These are phyloP conservation scores for Protonibea diacanthus DNA, from an alignment of 2,797 vertebrate species.

Conservation along the genomic window DNA sequence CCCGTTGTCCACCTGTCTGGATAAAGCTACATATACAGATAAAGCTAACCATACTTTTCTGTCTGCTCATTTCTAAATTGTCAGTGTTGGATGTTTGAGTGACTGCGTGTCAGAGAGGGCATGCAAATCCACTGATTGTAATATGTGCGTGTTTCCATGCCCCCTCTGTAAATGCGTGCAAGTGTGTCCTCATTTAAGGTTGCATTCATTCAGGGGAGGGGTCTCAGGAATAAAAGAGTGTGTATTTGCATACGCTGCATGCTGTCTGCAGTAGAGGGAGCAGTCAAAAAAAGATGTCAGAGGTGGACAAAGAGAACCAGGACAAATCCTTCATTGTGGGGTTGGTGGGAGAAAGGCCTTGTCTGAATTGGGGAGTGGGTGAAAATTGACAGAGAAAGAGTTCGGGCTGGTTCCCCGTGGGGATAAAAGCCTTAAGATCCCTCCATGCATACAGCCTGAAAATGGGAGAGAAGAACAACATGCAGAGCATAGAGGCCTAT, in stretches of 20 bases:
- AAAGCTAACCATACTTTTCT: constrained; percentile 17
- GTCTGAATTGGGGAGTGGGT: constrained; percentile 80
- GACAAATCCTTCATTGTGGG: constrained; percentile 86
- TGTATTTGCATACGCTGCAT: constrained; percentile 93
- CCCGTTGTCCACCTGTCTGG: background rate
- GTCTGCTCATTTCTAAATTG: constrained; percentile 38
- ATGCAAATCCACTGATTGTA: constrained; percentile 78
- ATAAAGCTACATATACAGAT: constrained; percentile 1
- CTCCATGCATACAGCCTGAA: constrained; percentile 84
- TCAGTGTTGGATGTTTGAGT: constrained; percentile 55
- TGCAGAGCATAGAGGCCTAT: constrained; percentile 73
- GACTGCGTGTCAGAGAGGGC: constrained; percentile 66
- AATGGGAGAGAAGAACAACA: constrained; percentile 84
- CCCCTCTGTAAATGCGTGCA: constrained; percentile 71
- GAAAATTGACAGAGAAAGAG: constrained; percentile 87
- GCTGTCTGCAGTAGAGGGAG: constrained; percentile 86
- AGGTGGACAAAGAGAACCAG: constrained; percentile 84
- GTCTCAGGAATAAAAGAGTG: constrained; percentile 85
- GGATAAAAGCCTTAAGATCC: constrained; percentile 90
- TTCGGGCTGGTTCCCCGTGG: constrained; percentile 87
- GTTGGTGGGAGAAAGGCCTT: constrained; percentile 85
- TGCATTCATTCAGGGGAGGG: constrained; percentile 86
- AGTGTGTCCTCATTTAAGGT: constrained; percentile 91
- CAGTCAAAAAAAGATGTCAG: constrained; percentile 87
- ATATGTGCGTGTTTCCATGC: constrained; percentile 71